Conservation (phyloP, 2,113 vertebrate genomes). For the Casuarius casuarius region DNA sequence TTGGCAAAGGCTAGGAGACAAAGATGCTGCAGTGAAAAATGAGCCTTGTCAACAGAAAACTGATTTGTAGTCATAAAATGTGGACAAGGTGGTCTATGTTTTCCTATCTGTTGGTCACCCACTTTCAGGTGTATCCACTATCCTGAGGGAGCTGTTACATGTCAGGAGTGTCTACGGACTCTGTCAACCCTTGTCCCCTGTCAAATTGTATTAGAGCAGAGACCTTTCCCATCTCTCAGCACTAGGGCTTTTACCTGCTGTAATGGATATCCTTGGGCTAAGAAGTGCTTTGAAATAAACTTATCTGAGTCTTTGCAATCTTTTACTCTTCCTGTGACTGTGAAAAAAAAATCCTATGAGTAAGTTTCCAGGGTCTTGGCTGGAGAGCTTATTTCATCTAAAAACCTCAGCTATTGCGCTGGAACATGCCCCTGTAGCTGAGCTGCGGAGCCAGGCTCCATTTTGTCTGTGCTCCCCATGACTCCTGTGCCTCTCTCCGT, state of each 20-base stretch:
- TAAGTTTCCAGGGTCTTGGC: background rate
- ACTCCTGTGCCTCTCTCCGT: no score
- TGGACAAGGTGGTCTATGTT: background rate
- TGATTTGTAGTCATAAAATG: conserved; percentile 72
- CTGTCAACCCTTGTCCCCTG: conserved; percentile 44
- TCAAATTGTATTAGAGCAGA: conserved; percentile 15
- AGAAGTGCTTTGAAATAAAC: background rate
- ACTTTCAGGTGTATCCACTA: conserved; percentile 17
- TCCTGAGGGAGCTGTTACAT: conserved; percentile 17
- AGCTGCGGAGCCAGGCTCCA: no score
- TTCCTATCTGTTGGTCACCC: conserved; percentile 7
- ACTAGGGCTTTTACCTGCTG: background rate
- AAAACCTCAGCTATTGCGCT: background rate
- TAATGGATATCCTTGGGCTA: background rate
- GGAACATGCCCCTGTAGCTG: background rate
- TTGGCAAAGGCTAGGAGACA: conserved; percentile 68
- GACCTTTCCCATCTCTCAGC: background rate
- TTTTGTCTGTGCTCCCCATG: no score
- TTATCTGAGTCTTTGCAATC: background rate
- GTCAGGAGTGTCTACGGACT: conserved; percentile 41
- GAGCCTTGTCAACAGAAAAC: conserved; percentile 73
- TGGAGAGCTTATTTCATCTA: background rate
- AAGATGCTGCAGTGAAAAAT: conserved; percentile 75
- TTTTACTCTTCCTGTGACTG: background rate
- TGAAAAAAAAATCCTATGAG: background rate